Conservation (phyloP, 2,113 vertebrate species). For the Paradoxurus hermaphroditus region DNA sequence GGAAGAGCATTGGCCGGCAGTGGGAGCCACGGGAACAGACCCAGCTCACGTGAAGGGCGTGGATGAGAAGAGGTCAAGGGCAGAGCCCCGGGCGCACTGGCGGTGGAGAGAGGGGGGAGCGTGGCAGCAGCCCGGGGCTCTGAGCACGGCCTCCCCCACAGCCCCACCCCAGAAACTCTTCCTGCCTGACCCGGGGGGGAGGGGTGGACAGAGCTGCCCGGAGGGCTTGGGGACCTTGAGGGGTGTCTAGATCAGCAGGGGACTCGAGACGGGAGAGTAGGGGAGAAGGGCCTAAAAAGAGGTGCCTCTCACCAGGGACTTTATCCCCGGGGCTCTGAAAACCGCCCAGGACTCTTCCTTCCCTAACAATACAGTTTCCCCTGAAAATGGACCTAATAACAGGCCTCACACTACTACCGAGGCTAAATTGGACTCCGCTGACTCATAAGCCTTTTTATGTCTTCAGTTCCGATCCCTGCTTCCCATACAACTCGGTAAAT, state of each 20-base stretch:
- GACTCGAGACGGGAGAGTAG: not conserved
- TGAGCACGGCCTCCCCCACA: not conserved
- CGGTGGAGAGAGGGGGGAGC: not conserved
- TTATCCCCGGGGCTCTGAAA: not conserved
- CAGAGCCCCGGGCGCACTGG: not conserved
- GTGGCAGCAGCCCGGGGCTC: not conserved
- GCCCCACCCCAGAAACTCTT: not conserved
- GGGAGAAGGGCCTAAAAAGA: not conserved
- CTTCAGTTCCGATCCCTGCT: constrained; percentile 16
- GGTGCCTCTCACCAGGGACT: not conserved
- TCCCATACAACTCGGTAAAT: not conserved
- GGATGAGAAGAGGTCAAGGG: not conserved
- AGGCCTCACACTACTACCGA: not conserved
- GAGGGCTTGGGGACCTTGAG: not conserved
- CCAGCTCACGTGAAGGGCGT: fast-evolving
- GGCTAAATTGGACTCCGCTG: constrained; percentile 51
- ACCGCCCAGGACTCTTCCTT: not conserved
- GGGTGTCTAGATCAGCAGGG: not conserved
- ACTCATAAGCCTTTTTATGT: constrained; percentile 56
- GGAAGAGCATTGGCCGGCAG: no score
- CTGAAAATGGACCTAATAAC: constrained; percentile 30
- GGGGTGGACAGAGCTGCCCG: not conserved
- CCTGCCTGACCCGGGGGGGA: not conserved
- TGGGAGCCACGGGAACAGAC: not conserved
- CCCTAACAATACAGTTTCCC: constrained; percentile 44